Percentiles rank a stretch among this genome's conserved stretches.
Conservation (phyloP, 2,797 vertebrate species). For the Tenualosa ilisha region DNA sequence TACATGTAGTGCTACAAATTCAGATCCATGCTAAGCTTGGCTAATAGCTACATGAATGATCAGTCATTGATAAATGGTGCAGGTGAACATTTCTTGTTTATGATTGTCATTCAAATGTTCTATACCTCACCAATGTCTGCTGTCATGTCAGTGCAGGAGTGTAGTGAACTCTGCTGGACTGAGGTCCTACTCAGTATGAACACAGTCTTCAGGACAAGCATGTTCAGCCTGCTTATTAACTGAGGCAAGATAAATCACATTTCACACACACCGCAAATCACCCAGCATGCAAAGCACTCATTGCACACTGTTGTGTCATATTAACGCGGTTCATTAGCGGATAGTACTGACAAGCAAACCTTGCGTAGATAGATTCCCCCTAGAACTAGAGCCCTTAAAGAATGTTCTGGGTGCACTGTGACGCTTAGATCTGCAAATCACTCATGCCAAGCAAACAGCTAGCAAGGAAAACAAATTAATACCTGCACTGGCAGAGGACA, state of each 20-base stretch:
- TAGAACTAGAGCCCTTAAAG: background rate
- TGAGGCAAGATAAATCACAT: background rate
- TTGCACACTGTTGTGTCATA: conserved; percentile 14
- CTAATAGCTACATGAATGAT: too few relatives aligned
- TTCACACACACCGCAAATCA: conserved; percentile 6
- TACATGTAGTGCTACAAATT: too few relatives aligned
- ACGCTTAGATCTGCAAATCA: background rate
- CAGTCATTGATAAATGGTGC: too few relatives aligned
- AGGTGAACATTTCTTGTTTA: too few relatives aligned
- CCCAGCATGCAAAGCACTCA: conserved; percentile 21
- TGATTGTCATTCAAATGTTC: too few relatives aligned
- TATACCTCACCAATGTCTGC: background rate
- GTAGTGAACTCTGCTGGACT: background rate
- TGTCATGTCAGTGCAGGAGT: too few relatives aligned
- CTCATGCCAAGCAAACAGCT: conserved; percentile 21
- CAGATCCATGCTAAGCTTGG: too few relatives aligned
- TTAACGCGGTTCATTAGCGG: background rate
- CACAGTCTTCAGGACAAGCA: background rate
- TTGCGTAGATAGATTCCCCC: background rate
- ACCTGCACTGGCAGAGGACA: background rate
- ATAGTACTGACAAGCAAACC: background rate
- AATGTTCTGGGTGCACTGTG: background rate
- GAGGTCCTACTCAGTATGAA: conserved; percentile 7
- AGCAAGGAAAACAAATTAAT: background rate
- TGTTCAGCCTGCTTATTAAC: conserved; percentile 8